Evolutionary conservation across 2,113 vertebrate genomes (phyloP).

Genomic region (Mungos mungo): DNA sequence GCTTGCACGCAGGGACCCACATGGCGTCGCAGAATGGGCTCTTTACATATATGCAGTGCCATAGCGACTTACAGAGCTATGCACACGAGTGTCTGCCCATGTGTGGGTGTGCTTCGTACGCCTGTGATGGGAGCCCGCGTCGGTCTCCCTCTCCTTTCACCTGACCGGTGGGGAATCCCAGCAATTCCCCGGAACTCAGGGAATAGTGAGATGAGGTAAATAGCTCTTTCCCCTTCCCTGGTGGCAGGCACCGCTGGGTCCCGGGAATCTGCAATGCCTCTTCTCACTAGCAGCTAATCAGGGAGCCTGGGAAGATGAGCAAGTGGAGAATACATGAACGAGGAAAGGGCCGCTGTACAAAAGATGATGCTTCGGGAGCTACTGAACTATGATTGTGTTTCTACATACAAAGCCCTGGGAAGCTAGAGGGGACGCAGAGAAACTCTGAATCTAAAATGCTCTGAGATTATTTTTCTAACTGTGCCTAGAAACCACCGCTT

Average conservation of each 20-base stretch:
- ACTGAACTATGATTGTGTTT: neutral
- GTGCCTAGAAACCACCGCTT: neutral
- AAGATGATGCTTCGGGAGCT: neutral
- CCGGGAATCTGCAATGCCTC: neutral
- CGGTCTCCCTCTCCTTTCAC: neutral
- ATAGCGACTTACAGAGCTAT: neutral
- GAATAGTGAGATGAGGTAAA: neutral
- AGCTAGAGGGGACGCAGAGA: neutral
- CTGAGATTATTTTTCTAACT: neutral
- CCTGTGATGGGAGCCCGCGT: neutral
- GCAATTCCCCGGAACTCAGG: neutral
- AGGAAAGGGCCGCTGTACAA: neutral
- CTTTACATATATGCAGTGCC: neutral
- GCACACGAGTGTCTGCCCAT: neutral
- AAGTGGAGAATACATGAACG: neutral
- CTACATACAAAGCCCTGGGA: neutral
- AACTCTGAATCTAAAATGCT: neutral
- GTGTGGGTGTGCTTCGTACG: neutral
- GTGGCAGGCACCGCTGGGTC: neutral
- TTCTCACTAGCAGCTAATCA: conserved; percentile 19
- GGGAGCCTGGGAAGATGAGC: neutral
- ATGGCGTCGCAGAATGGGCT: neutral
- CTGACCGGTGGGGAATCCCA: neutral
- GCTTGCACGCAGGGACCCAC: neutral
- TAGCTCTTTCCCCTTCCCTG: neutral